A percentile compares a stretch with the other conserved stretches of the same genome.
phyloP scores from a whole-genome alignment of 2,113 vertebrate species.

The Mandrillus leucophaeus region DNA sequence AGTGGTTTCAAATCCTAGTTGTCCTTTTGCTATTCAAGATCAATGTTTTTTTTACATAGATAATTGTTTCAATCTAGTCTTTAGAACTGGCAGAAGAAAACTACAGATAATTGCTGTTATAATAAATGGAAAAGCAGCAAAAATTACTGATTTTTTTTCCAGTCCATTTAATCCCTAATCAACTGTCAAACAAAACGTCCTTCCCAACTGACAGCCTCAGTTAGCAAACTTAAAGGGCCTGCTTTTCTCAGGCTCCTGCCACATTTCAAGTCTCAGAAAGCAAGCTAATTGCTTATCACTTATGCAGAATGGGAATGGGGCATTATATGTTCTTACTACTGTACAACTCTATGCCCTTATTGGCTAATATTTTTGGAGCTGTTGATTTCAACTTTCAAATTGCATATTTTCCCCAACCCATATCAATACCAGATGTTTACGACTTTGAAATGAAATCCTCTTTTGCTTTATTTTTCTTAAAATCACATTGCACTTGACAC shows the following conservation, averaged over 20 bases:
- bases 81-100: constrained; percentile 75
- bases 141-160: constrained; percentile 82
- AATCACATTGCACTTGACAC: not conserved
- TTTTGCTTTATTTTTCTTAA: constrained; percentile 54
- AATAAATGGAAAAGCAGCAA: constrained; percentile 78
- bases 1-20: constrained; percentile 35
- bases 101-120: constrained; percentile 75
- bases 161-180: constrained; percentile 86
- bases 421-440: not conserved
- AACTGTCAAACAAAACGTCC: constrained; percentile 81
- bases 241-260: constrained; percentile 64
- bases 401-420: constrained; percentile 57
- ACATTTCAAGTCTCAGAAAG: constrained; percentile 72
- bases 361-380: constrained; percentile 64
- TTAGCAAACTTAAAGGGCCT: constrained; percentile 69
- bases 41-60: constrained; percentile 51
- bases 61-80: constrained; percentile 76
- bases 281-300: constrained; percentile 76
- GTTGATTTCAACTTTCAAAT: constrained; percentile 46
- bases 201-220: constrained; percentile 79
- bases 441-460: not conserved
- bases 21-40: constrained; percentile 73
- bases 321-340: constrained; percentile 74
- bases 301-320: constrained; percentile 71
- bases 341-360: constrained; percentile 66